phyloP scores from a whole-genome alignment of 1,140 invertebrate species.

The Pogonomyrmex barbatus region DNA sequence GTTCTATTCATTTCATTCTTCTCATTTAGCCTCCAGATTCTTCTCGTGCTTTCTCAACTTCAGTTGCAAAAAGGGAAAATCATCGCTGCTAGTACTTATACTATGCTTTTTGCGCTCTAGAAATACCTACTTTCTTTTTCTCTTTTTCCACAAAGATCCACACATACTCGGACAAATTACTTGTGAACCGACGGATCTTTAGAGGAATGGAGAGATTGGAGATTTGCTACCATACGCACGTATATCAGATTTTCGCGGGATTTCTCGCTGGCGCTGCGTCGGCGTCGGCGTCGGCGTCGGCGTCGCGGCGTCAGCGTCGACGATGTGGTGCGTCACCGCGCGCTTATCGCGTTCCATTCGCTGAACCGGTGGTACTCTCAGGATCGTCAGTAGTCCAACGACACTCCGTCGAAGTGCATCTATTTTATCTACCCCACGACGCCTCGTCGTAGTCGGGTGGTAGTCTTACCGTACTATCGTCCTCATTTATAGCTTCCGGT shows the following conservation, averaged over 20 bases:
- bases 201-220: conserved; percentile 1
- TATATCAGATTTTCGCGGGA: conserved; percentile 74
- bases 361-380: conserved; percentile 28
- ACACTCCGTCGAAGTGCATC: conserved; percentile 70
- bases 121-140: not conserved
- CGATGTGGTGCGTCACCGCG: not conserved
- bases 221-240: conserved; percentile 69
- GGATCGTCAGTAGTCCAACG: conserved; percentile 73
- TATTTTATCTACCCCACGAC: conserved; percentile 19
- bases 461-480: conserved; percentile 30
- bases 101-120: conserved; percentile 10
- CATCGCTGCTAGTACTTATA: not conserved
- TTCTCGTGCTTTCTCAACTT: not conserved
- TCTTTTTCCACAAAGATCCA: not conserved
- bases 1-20: not conserved
- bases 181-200: conserved; percentile 15
- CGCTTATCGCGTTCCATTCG: conserved; percentile 26
- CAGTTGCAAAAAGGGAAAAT: conserved; percentile 21
- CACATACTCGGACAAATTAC: not conserved
- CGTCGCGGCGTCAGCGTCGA: not conserved
- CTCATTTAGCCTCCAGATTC: conserved; percentile 12
- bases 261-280: conserved; percentile 26
- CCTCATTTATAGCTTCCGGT: not conserved
- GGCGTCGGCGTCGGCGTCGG: conserved; percentile 1
- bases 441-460: conserved; percentile 19